A percentile compares a stretch with the other conserved stretches of the same genome.
These are phyloP conservation scores for Saturnia pavonia DNA, from an alignment of 2,888 invertebrate species.

Conservation along the genomic window DNA sequence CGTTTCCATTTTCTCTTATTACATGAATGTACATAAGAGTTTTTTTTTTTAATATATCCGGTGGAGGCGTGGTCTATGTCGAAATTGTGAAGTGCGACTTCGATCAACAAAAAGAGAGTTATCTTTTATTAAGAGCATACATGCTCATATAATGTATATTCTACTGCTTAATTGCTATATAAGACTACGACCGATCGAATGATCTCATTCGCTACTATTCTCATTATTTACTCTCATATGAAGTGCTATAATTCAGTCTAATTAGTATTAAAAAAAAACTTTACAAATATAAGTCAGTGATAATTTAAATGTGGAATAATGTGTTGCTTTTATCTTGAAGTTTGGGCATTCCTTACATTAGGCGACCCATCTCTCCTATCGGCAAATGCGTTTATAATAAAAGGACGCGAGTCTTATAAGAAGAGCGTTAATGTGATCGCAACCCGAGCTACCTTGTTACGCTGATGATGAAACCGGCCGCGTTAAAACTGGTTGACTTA, in stretches of 20 bases:
- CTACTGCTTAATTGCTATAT: too few species aligned
- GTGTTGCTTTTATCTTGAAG: not conserved
- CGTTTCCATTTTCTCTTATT: too few species aligned
- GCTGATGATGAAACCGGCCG: slow-evolving; percentile 26
- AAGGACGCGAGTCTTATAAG: slow-evolving; percentile 46
- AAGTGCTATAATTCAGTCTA: not conserved
- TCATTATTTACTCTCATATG: too few species aligned
- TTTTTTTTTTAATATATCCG: too few species aligned
- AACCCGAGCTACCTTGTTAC: slow-evolving; percentile 60
- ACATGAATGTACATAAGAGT: too few species aligned
- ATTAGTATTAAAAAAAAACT: not conserved
- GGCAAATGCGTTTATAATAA: slow-evolving; percentile 69
- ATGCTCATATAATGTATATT: too few species aligned
- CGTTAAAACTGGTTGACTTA: slow-evolving; percentile 2
- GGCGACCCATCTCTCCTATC: slow-evolving; percentile 7
- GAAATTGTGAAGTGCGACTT: too few species aligned
- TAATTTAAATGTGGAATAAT: not conserved
- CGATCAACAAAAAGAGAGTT: too few species aligned
- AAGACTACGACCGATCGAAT: too few species aligned
- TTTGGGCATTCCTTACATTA: not conserved
- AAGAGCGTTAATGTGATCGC: slow-evolving; percentile 72
- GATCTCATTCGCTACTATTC: too few species aligned
- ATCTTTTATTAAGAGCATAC: too few species aligned
- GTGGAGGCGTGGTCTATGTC: too few species aligned
- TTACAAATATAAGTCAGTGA: not conserved